These are phyloP conservation scores for Dendrocopos noguchii DNA, from an alignment of 2,113 vertebrate genomes.

Conservation along the genomic window DNA sequence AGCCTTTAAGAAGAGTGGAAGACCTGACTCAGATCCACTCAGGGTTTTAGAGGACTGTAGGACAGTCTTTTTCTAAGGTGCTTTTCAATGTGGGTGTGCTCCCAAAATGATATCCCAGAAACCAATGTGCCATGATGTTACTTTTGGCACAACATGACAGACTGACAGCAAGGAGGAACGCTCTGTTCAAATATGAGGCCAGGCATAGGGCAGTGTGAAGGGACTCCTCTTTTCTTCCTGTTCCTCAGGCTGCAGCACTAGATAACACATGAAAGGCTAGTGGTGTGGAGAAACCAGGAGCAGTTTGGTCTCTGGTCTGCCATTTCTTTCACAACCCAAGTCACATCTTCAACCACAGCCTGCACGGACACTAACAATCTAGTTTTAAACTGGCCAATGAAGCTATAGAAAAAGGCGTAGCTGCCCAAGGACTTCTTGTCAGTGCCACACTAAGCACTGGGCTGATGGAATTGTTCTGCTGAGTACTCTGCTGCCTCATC, in stretches of 20 bases:
- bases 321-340: neutral
- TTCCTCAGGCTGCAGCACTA: neutral
- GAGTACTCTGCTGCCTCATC: neutral
- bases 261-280: neutral
- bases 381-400: neutral
- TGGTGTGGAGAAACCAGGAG: fast-evolving
- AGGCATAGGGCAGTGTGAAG: neutral
- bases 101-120: neutral
- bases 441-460: neutral
- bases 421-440: neutral
- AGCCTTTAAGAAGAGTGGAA: neutral
- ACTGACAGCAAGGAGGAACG: neutral
- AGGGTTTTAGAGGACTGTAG: neutral
- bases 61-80: neutral
- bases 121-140: neutral
- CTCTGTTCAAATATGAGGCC: neutral
- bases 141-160: neutral
- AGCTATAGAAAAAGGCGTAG: neutral
- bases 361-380: neutral
- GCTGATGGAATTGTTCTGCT: neutral
- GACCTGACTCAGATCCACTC: neutral
- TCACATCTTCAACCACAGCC: neutral
- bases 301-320: neutral
- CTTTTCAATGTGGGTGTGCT: neutral
- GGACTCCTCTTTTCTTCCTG: neutral